A percentile compares a stretch with the other conserved stretches of the same genome.
Evolutionary conservation across 2,888 invertebrate species (phyloP).

Genomic region (Notodonta dromedarius): DNA sequence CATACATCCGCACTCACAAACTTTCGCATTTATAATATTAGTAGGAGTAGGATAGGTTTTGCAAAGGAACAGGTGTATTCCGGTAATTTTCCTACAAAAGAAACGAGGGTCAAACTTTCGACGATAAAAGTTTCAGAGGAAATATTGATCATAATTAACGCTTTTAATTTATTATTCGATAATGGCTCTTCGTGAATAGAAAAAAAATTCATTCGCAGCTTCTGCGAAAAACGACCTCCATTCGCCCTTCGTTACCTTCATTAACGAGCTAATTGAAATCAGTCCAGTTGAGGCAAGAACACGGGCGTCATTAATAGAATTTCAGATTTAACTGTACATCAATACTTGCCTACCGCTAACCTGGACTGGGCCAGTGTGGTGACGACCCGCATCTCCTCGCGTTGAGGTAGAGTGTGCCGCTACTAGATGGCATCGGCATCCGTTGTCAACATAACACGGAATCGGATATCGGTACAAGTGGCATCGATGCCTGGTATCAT

Average conservation of each 20-base stretch:
- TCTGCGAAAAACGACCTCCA: neutral
- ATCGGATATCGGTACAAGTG: too few relatives aligned
- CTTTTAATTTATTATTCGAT: neutral
- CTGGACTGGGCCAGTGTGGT: too few relatives aligned
- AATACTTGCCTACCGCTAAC: conserved; percentile 46
- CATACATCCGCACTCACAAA: too few relatives aligned
- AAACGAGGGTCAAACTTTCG: neutral
- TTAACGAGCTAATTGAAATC: conserved; percentile 31
- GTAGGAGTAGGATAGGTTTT: too few relatives aligned
- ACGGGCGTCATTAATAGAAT: conserved; percentile 18
- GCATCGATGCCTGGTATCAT: too few relatives aligned
- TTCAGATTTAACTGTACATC: conserved; percentile 2
- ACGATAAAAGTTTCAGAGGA: neutral
- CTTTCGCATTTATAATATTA: too few relatives aligned
- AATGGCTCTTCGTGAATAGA: neutral
- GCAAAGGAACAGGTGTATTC: too few relatives aligned
- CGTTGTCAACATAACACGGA: too few relatives aligned
- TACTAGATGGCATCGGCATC: too few relatives aligned
- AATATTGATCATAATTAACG: neutral
- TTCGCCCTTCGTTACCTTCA: conserved; percentile 33
- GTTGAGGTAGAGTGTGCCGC: too few relatives aligned
- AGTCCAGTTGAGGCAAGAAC: conserved; percentile 23
- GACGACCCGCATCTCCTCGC: too few relatives aligned
- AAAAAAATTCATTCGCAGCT: conserved; percentile 7
- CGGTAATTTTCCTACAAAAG: too few relatives aligned